Evolutionary conservation across 2,888 invertebrate species (phyloP), one percentile per base, ranked within the genome.

Genomic region (Candidula unifasciata): DNA sequence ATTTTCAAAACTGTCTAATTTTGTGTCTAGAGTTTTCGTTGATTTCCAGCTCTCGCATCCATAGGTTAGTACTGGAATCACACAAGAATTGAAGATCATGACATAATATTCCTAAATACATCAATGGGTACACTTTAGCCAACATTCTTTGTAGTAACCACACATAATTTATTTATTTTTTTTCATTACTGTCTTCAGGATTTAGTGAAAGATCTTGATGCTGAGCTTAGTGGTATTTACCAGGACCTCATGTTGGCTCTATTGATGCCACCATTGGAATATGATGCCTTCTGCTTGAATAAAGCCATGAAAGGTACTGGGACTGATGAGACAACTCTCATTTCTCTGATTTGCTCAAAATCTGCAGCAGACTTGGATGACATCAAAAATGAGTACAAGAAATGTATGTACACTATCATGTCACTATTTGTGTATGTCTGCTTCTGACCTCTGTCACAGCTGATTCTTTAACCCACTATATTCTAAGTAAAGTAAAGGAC

Each of bases 191-290:
- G 71, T 24, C 85, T 87, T 18, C 86, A 92, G 91, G 89, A 91
- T 33, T 86, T 92, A 60, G 87, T 87, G 60, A 88, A 88, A 37
- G 91, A 90, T 30, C 85, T 92, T 79, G 89, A 91, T 74, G 89
- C 90, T 10, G 91, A 91, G 85, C 84, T 92, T 79, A 83, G 87
- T 10, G 92, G 92, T 16, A 91, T 92, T 85, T 90, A 88, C 87
- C 92, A 92, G 85, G 92, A 92, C 87, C 87, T 90, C 73, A 89
- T 91, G 10, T 80, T 89, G 54, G 91, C 89, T 16, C 86, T 92
- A 78, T 87, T 92, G 90, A 90, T 90, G 90, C 86, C 89, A 24
- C 90, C 91, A 1, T 82, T 87, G 16, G 90, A 90, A 69, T 92
- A 90, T 86, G 91, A 92, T 84, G 90, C 90, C 24, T 87, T 89